A percentile compares a stretch with the other conserved stretches of the same genome.
phyloP scores from a whole-genome alignment of 2,888 invertebrate genomes.

The Pardosa pseudoannulata region DNA sequence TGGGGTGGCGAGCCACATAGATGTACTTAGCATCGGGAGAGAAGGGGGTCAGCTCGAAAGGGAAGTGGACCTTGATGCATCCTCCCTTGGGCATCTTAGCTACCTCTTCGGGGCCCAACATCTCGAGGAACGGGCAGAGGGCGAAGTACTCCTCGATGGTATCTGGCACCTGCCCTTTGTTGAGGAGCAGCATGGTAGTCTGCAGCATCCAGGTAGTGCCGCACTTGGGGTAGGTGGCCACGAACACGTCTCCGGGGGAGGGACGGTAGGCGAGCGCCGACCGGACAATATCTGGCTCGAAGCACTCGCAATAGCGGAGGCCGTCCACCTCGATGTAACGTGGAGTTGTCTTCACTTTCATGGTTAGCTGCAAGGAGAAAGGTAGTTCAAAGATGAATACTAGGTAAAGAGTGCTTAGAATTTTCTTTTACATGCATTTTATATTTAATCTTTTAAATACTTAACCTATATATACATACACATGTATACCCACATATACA shows the following conservation, averaged over 20 bases:
- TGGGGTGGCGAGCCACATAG: conserved; percentile 79
- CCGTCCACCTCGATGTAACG: conserved; percentile 61
- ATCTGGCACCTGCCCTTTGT: conserved; percentile 57
- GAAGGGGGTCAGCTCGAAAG: conserved; percentile 73
- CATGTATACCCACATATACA: no score
- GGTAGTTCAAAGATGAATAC: no score
- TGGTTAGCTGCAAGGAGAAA: no score
- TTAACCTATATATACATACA: no score
- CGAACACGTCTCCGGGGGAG: conserved; percentile 39
- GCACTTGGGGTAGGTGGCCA: conserved; percentile 70
- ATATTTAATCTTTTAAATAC: no score
- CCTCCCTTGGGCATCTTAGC: conserved; percentile 65
- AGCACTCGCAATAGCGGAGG: conserved; percentile 38
- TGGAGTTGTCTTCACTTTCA: conserved; percentile 48
- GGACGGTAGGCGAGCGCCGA: conserved; percentile 54
- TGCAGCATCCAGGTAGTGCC: conserved; percentile 72
- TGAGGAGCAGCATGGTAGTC: conserved; percentile 48
- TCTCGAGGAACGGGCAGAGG: conserved; percentile 64
- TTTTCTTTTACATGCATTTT: no score
- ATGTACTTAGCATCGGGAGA: conserved; percentile 75
- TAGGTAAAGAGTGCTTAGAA: no score
- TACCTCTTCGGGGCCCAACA: conserved; percentile 61
- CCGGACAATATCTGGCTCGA: conserved; percentile 49
- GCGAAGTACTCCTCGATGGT: conserved; percentile 62
- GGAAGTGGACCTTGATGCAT: conserved; percentile 76